Evolutionary conservation across 1,140 invertebrate genomes (phyloP).

Genomic region (Ceratitis capitata): DNA sequence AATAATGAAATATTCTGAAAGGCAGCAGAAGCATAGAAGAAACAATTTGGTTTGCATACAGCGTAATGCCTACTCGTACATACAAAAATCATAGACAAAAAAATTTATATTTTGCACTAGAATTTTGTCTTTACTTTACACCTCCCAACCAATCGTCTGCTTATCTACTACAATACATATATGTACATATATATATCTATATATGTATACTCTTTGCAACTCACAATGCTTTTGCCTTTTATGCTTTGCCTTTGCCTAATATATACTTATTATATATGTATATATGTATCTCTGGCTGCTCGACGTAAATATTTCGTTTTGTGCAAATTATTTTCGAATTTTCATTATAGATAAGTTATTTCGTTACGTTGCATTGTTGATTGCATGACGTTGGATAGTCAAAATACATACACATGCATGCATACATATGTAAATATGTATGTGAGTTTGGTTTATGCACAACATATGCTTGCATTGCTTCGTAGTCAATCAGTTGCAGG

Average conservation of each 20-base stretch:
- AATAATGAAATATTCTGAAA: background rate
- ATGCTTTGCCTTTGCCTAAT: background rate
- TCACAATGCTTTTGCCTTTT: background rate
- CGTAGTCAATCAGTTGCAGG: background rate
- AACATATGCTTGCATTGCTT: background rate
- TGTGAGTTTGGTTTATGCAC: no score
- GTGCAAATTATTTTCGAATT: background rate
- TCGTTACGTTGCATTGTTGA: background rate
- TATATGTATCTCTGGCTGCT: no score
- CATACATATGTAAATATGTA: background rate
- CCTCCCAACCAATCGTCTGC: background rate
- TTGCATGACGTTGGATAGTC: background rate
- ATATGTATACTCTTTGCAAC: no score
- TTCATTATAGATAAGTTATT: background rate
- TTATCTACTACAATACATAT: no score
- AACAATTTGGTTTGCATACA: background rate
- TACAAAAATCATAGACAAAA: background rate
- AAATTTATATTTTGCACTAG: background rate
- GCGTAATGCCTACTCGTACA: background rate
- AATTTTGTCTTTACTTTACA: background rate
- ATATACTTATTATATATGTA: no score
- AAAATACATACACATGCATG: background rate
- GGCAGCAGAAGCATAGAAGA: background rate
- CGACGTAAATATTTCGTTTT: background rate
- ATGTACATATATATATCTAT: no score